Percentiles rank a stretch among this genome's conserved stretches.
phyloP scores from a whole-genome alignment of 2,113 vertebrate genomes.

The Brachypodius melanocephalos region DNA sequence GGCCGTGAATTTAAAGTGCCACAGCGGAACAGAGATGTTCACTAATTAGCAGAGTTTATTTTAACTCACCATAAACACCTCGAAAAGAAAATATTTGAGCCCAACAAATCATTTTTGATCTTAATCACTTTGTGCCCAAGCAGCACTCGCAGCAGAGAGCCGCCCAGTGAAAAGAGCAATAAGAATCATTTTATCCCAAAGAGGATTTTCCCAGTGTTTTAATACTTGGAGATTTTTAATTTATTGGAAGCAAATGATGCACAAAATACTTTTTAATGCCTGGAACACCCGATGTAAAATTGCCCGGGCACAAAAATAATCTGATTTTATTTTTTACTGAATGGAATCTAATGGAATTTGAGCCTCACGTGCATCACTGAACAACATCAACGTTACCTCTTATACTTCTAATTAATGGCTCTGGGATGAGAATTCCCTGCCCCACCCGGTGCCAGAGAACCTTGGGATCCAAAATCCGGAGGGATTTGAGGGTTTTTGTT shows the following conservation, averaged over 20 bases:
- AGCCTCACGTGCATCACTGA: not conserved
- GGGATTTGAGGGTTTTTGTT: no score
- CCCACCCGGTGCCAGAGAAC: not conserved
- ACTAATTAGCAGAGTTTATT: not conserved
- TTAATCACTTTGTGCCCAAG: not conserved
- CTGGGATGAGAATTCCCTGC: not conserved
- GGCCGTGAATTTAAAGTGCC: not conserved
- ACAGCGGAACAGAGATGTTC: not conserved
- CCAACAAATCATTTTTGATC: not conserved
- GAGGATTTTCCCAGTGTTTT: not conserved
- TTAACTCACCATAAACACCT: not conserved
- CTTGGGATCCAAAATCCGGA: not conserved
- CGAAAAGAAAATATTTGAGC: not conserved
- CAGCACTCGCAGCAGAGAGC: not conserved
- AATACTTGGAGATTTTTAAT: constrained; percentile 19
- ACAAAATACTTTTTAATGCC: constrained; percentile 1
- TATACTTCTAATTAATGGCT: not conserved
- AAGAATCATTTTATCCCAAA: not conserved
- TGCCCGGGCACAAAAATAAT: not conserved
- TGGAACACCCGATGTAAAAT: not conserved
- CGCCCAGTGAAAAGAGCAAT: not conserved
- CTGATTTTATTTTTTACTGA: not conserved
- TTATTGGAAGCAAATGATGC: not conserved
- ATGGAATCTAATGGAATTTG: not conserved
- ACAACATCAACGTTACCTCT: not conserved